Evolutionary conservation across 1,140 invertebrate genomes (phyloP).

Genomic region (Vollenhovia emeryi): DNA sequence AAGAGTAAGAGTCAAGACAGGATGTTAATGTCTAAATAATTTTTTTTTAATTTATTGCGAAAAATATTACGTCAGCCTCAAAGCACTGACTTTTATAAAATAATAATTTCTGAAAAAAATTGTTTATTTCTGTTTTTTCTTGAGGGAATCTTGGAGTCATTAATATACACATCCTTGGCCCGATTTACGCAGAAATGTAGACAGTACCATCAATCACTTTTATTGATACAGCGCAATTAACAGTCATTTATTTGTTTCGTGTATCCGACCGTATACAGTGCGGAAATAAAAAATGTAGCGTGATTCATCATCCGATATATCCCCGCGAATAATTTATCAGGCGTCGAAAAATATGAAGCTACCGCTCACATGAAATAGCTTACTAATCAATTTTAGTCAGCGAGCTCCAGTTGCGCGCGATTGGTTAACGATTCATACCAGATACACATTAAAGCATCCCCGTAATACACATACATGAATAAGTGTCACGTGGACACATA

Average conservation of each 20-base stretch:
- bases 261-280: background rate
- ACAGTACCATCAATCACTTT: constrained; percentile 19
- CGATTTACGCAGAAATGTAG: constrained; percentile 21
- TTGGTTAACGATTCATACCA: constrained; percentile 28
- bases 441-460: background rate
- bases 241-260: constrained; percentile 35
- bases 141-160: background rate
- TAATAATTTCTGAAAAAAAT: background rate
- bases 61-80: too few relatives aligned
- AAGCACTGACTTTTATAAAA: background rate
- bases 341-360: constrained; percentile 38
- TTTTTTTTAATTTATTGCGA: too few relatives aligned
- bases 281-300: constrained; percentile 32
- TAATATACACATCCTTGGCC: background rate
- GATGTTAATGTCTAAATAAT: too few relatives aligned
- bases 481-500: background rate
- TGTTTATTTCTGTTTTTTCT: background rate
- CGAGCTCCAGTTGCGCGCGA: background rate
- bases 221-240: constrained; percentile 49
- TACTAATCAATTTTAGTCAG: constrained; percentile 46
- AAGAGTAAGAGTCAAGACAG: too few relatives aligned
- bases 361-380: constrained; percentile 17
- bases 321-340: constrained; percentile 48
- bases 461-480: background rate
- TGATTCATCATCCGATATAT: constrained; percentile 50